These are phyloP conservation scores for Neomorphus geoffroyi DNA, from an alignment of 2,797 vertebrate species.

Conservation along the genomic window DNA sequence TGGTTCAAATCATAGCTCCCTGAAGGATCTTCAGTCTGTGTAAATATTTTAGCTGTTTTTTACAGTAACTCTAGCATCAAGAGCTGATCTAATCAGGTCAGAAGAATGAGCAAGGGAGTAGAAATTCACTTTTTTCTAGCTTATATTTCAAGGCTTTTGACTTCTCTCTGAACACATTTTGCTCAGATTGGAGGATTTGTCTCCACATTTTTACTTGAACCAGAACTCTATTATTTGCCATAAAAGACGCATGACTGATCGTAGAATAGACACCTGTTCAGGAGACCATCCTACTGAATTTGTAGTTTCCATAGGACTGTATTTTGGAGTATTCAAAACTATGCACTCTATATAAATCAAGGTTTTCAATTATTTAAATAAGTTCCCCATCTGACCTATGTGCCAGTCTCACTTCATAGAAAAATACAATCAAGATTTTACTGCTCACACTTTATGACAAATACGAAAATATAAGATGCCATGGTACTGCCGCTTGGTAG, in stretches of 20 bases:
- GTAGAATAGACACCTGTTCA: not conserved
- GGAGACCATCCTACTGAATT: not conserved
- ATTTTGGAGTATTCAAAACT: not conserved
- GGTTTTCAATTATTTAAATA: not conserved
- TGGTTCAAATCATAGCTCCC: not conserved
- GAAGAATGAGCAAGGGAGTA: not conserved
- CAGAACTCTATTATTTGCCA: not conserved
- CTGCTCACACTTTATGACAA: not conserved
- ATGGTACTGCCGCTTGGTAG: not conserved
- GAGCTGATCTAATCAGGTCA: not conserved
- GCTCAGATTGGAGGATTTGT: not conserved
- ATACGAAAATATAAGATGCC: not conserved
- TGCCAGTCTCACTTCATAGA: not conserved
- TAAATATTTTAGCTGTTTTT: not conserved
- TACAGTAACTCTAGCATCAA: not conserved
- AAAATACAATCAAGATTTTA: not conserved
- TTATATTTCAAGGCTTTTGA: not conserved
- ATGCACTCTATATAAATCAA: not conserved
- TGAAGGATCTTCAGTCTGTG: not conserved
- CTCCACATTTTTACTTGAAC: not conserved
- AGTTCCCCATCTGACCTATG: not conserved
- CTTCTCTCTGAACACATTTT: not conserved
- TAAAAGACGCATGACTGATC: not conserved
- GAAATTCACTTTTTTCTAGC: not conserved
- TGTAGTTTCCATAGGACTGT: not conserved